A percentile compares a stretch with the other conserved stretches of the same genome.
These are phyloP conservation scores for Penaeus japonicus DNA, from an alignment of 1,140 invertebrate species.

Conservation along the genomic window DNA sequence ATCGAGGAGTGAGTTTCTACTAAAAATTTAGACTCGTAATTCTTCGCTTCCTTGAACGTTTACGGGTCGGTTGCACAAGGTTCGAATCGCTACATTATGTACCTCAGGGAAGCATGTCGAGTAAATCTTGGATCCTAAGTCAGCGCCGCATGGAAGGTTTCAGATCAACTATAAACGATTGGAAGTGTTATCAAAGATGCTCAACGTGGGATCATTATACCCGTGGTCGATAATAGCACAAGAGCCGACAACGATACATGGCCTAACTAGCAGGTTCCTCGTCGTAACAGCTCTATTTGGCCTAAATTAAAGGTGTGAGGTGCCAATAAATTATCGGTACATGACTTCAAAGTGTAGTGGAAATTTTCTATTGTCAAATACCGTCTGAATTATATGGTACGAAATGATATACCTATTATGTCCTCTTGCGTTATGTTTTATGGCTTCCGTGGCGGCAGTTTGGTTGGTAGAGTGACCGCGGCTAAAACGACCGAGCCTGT, in stretches of 20 bases:
- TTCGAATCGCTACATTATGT: not conserved
- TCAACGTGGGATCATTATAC: slow-evolving; percentile 36
- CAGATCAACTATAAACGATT: slow-evolving; percentile 33
- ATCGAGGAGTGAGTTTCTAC: no score
- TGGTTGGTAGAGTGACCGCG: no score
- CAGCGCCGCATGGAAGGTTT: not conserved
- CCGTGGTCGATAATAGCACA: slow-evolving; percentile 19
- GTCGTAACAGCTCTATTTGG: slow-evolving; percentile 52
- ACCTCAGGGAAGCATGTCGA: not conserved
- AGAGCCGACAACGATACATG: slow-evolving; percentile 51
- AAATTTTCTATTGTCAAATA: slow-evolving; percentile 54
- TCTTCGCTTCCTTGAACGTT: no score
- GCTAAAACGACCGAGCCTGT: no score
- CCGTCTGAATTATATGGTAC: slow-evolving; percentile 51
- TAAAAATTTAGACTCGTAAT: no score
- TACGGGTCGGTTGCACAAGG: no score
- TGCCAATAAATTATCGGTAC: slow-evolving; percentile 46
- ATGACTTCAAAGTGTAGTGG: slow-evolving; percentile 53
- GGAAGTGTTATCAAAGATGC: slow-evolving; percentile 46
- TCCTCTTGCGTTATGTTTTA: slow-evolving; percentile 41
- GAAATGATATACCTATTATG: slow-evolving; percentile 56
- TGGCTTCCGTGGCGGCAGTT: slow-evolving; percentile 31
- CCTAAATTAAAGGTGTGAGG: slow-evolving; percentile 45
- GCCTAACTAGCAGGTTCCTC: slow-evolving; percentile 25
- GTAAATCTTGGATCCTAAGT: not conserved